These are phyloP conservation scores for Diacarnus erythraeanus DNA, from an alignment of 37 sponge, comb jelly and placozoan species.

Conservation along the genomic window DNA sequence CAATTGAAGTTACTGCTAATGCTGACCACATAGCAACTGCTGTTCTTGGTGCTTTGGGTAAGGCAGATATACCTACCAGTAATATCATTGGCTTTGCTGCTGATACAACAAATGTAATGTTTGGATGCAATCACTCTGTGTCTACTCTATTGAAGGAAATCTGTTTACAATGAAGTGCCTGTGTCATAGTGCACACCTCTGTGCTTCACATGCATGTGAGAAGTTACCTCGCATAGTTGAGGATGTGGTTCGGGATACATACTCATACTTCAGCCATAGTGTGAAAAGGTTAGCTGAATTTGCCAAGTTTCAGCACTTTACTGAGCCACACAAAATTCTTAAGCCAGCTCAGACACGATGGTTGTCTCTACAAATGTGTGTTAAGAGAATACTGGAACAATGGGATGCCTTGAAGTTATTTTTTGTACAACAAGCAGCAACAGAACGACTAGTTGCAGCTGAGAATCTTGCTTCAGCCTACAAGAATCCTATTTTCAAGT, in stretches of 20 bases:
- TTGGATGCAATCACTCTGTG: conserved; percentile 24
- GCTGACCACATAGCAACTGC: neutral
- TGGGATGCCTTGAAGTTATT: conserved; percentile 41
- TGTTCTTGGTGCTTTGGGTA: neutral
- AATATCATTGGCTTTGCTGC: conserved; percentile 45
- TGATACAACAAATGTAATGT: conserved; percentile 41
- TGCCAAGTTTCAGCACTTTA: conserved; percentile 8
- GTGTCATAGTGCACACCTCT: conserved; percentile 32
- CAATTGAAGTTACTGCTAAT: conserved; percentile 6
- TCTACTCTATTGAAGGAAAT: neutral
- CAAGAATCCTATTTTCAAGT: conserved; percentile 42
- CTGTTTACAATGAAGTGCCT: conserved; percentile 16
- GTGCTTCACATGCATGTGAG: conserved; percentile 40
- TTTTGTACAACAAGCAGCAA: conserved; percentile 5
- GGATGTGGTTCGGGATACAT: conserved; percentile 25
- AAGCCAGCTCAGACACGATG: conserved; percentile 38
- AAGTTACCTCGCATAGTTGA: conserved; percentile 39
- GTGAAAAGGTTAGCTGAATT: conserved; percentile 28
- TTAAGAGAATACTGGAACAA: conserved; percentile 36
- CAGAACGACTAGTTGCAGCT: conserved; percentile 21
- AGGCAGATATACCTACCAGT: neutral
- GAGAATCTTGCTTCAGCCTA: conserved; percentile 11
- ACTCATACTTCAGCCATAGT: conserved; percentile 34
- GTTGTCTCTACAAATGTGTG: conserved; percentile 31
- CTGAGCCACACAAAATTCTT: conserved; percentile 26